Evolutionary conservation across 2,888 invertebrate species (phyloP), one percentile per base, ranked within the genome.

Genomic region (Rhaphigaster nebulosa): DNA sequence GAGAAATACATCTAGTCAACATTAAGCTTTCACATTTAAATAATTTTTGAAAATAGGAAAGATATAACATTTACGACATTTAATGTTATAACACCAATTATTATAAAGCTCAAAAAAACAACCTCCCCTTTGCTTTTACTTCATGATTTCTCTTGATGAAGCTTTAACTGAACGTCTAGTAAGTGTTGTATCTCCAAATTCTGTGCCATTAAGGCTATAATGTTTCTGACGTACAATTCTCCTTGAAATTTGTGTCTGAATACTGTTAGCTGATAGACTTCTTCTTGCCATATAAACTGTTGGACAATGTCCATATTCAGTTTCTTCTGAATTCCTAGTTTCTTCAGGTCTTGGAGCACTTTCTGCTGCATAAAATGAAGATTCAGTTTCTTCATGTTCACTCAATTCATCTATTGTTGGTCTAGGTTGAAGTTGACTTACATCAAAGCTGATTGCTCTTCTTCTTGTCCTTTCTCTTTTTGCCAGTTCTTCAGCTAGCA

Each of bases 401-500:
- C 45, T 84, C 41, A 84, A 45, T 45, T 45, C 84, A 45, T 84
- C 84, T n/a, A 50, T 50, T 4, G 84, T 84, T 45, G 84, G 45
- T 38, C 54, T 65, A 2, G 88, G 52, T 54, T 65, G 29, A 52
- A 87, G 91, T 88, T 90, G 89, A 87, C 91, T 88, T 2, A 91
- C 87, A 34, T 92, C 92, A 76, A 91, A 88, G 88, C 92, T 91
- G 29, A 91, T 90, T 34, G 91, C 90, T 89, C 91, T 54, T 52
- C 88, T 90, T 88, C 90, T 89, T 18, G 89, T 90, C 13, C 84
- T 88, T 76, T 91, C 92, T 65, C 92, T 90, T 89, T 91, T 91
- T 12, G 92, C 92, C 20, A 97, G 94, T 93, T 97, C 96, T 92
- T 96, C 95, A 0, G 97, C 97, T 65, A 97, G 94, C 96, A 97